Percentiles rank a stretch among this genome's conserved stretches.
Conservation (phyloP, 2,113 vertebrate genomes). For the Apistogramma diplotaenia region DNA sequence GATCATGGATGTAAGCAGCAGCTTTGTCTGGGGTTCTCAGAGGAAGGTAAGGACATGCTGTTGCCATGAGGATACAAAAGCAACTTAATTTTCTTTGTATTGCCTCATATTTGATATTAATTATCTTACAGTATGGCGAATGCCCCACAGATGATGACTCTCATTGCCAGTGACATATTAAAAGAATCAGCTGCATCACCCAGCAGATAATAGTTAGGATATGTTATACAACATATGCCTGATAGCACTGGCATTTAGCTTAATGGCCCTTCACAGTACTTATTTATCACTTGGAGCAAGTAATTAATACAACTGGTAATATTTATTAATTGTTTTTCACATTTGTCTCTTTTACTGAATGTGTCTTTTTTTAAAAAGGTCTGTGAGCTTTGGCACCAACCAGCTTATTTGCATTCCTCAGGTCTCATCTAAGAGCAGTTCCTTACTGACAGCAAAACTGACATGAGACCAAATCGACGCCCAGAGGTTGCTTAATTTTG, state of each 20-base stretch:
- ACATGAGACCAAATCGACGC: no score
- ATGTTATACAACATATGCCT: constrained; percentile 4
- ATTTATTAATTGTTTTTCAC: background rate
- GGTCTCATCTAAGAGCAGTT: no score
- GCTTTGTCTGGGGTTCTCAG: no score
- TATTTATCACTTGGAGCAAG: constrained; percentile 11
- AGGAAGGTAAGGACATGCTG: no score
- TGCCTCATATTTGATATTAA: background rate
- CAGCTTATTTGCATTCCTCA: constrained; percentile 25
- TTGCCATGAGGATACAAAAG: no score
- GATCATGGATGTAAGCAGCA: no score
- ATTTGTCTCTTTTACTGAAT: constrained; percentile 5
- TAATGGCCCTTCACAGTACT: constrained; percentile 24
- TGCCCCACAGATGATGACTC: background rate
- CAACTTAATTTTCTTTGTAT: no score
- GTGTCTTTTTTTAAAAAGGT: constrained; percentile 2
- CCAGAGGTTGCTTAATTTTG: no score
- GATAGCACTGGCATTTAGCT: constrained; percentile 4
- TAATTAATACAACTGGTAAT: background rate
- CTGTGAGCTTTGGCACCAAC: background rate
- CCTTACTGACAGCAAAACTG: no score
- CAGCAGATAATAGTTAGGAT: constrained; percentile 10
- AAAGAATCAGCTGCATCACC: background rate
- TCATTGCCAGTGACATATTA: background rate
- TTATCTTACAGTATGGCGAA: background rate